Conservation (phyloP, 2,888 invertebrate species). For the Chymomyza amoena region DNA sequence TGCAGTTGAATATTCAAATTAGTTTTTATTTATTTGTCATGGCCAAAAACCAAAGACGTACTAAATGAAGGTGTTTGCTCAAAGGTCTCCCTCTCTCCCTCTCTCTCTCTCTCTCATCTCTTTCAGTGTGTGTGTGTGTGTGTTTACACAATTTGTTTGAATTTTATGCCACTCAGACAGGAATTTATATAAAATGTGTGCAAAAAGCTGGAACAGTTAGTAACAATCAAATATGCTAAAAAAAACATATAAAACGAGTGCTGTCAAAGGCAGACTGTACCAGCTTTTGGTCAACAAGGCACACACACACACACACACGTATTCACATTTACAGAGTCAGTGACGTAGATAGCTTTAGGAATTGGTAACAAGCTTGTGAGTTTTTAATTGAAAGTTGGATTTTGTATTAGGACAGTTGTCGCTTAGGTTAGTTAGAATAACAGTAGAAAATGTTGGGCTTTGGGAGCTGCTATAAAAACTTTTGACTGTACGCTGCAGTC, state of each 20-base stretch:
- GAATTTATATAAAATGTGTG: slow-evolving; percentile 54
- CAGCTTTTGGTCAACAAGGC: slow-evolving; percentile 42
- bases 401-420: no score
- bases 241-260: slow-evolving; percentile 43
- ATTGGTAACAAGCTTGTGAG: no score
- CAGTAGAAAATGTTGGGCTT: no score
- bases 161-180: slow-evolving; percentile 61
- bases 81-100: no score
- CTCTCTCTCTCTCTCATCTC: no score
- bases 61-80: slow-evolving; percentile 2
- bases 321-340: background rate
- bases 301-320: slow-evolving; percentile 16
- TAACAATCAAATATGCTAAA: slow-evolving; percentile 38
- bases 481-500: no score
- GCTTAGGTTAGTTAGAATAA: no score
- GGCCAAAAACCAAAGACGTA: slow-evolving; percentile 24
- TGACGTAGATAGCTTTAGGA: no score
- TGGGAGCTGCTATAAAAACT: no score
- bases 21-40: slow-evolving; percentile 55
- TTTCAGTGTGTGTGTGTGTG: slow-evolving; percentile 7
- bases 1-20: slow-evolving; percentile 62
- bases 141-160: slow-evolving; percentile 67
- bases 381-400: no score
- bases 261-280: slow-evolving; percentile 50
- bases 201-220: slow-evolving; percentile 6